Conservation (phyloP, 2,113 vertebrate species). For the Miniopterus natalensis region DNA sequence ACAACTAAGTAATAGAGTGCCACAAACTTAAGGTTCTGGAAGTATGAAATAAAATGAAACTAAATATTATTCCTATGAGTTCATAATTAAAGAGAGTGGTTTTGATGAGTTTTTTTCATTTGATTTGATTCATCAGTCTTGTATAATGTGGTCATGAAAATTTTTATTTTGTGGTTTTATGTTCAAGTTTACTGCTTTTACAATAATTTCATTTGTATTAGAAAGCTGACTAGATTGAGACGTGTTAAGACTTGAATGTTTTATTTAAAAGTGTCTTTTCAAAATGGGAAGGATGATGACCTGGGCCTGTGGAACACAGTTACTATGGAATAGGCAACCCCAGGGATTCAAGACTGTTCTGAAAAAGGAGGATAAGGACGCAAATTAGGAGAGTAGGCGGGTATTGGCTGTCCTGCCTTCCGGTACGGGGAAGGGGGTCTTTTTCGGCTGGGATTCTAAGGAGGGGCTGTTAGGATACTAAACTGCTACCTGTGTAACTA, state of each 20-base stretch:
- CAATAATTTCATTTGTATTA: neutral
- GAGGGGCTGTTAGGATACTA: neutral
- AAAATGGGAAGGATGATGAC: slow-evolving; percentile 40
- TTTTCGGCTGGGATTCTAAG: neutral
- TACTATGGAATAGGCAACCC: neutral
- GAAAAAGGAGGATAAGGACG: neutral
- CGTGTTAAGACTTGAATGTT: neutral
- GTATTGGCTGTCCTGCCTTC: neutral
- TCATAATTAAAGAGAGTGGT: neutral
- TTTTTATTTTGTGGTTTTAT: neutral
- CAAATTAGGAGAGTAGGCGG: neutral
- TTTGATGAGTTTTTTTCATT: neutral
- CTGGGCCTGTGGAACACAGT: neutral
- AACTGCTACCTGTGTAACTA: neutral
- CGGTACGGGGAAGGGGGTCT: neutral
- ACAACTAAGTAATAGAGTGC: slow-evolving; percentile 20
- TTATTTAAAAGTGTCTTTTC: slow-evolving; percentile 49
- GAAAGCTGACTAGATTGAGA: slow-evolving; percentile 29
- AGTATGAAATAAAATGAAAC: slow-evolving; percentile 51
- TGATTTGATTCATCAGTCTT: neutral
- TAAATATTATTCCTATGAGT: neutral
- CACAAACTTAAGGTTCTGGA: slow-evolving; percentile 1
- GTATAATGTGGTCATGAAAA: neutral
- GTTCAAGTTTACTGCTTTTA: slow-evolving; percentile 23
- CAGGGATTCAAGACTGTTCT: neutral